Conservation (phyloP, 2,113 vertebrate species). For the Cyanoderma ruficeps region DNA sequence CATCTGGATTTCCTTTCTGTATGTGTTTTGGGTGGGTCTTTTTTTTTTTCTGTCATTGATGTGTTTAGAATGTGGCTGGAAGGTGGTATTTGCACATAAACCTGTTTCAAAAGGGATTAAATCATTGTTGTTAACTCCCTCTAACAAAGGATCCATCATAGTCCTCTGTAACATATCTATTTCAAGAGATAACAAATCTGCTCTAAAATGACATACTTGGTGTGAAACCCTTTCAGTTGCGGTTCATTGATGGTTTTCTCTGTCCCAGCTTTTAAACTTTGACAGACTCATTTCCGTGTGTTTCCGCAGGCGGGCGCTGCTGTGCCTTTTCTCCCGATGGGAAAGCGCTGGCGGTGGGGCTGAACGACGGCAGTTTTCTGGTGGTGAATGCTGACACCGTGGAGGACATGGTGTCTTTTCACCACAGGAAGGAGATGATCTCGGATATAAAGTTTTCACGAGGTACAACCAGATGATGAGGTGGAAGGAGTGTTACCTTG, state of each 20-base stretch:
- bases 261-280: background rate
- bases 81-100: background rate
- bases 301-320: slow-evolving; percentile 87
- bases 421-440: slow-evolving; percentile 96
- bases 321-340: slow-evolving; percentile 97
- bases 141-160: background rate
- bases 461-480: slow-evolving; percentile 71
- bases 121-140: background rate
- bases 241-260: background rate
- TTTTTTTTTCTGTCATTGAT: background rate
- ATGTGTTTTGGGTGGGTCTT: background rate
- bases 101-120: background rate
- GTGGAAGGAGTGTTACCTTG: background rate
- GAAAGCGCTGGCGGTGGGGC: slow-evolving; percentile 92
- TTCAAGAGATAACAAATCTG: background rate
- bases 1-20: background rate
- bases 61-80: background rate
- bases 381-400: slow-evolving; percentile 97
- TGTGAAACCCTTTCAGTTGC: background rate
- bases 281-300: background rate
- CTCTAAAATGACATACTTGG: background rate
- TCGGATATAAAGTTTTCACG: slow-evolving; percentile 95
- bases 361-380: slow-evolving; percentile 96
- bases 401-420: slow-evolving; percentile 98
- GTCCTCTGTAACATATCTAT: background rate